Conservation (phyloP, 2,113 vertebrate genomes). For the Calidris pygmaea region DNA sequence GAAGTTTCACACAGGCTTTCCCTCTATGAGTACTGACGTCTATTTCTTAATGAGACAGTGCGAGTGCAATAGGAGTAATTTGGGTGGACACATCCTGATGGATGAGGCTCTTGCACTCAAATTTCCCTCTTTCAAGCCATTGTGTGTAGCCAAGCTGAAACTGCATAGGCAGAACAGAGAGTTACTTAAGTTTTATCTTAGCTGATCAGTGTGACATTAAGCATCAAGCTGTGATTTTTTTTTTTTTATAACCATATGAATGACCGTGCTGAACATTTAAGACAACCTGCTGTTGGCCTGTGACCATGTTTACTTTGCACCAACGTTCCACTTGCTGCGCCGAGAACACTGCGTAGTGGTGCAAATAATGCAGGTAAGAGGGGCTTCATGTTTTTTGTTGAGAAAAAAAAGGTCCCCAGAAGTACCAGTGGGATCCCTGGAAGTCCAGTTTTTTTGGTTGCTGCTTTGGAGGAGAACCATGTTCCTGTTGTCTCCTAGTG, state of each 20-base stretch:
- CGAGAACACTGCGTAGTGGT: not conserved
- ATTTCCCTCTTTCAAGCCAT: not conserved
- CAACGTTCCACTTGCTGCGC: not conserved
- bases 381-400: not conserved
- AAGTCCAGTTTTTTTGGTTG: not conserved
- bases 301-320: rapidly evolving
- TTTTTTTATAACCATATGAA: not conserved
- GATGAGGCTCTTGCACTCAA: not conserved
- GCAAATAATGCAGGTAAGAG: not conserved
- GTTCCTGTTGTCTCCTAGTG: not conserved
- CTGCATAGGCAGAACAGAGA: not conserved
- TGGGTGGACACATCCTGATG: not conserved
- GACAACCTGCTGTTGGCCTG: not conserved
- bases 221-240: not conserved
- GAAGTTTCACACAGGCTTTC: not conserved
- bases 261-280: not conserved
- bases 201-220: not conserved
- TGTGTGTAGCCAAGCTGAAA: not conserved
- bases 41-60: not conserved
- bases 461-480: not conserved
- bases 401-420: too few species aligned
- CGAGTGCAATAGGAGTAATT: not conserved
- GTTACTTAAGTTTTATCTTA: not conserved
- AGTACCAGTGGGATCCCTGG: not conserved
- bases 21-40: not conserved